These are phyloP conservation scores for Anisognathus igniventris DNA, from an alignment of 2,797 vertebrate genomes.

Conservation along the genomic window DNA sequence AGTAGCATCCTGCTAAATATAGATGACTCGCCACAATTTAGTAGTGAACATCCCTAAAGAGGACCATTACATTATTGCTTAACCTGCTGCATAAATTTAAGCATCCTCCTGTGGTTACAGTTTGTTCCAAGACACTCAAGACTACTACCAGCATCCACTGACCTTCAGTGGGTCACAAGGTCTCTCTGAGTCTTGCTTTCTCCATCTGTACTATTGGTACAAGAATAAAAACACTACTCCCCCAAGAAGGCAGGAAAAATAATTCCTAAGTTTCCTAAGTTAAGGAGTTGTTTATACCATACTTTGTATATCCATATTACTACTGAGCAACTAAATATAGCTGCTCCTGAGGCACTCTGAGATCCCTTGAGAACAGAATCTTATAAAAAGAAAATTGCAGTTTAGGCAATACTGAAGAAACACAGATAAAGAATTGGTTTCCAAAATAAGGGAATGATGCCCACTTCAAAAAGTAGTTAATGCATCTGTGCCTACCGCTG, in stretches of 20 bases:
- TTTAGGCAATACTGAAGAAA: background rate
- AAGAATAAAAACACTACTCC: background rate
- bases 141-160: background rate
- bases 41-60: conserved; percentile 53
- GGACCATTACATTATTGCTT: conserved; percentile 49
- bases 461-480: background rate
- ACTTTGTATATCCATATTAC: background rate
- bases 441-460: background rate
- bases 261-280: background rate
- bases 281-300: background rate
- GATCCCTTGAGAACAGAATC: background rate
- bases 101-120: conserved; percentile 29
- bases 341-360: background rate
- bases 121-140: background rate
- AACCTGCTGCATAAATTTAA: conserved; percentile 61
- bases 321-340: conserved; percentile 9
- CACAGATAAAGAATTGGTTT: background rate
- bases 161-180: conserved; percentile 11
- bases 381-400: background rate
- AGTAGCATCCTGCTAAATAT: conserved; percentile 68
- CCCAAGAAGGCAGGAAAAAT: background rate
- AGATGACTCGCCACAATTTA: conserved; percentile 65
- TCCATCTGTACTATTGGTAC: background rate
- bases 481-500: background rate
- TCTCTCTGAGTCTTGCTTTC: background rate